A percentile compares a stretch with the other conserved stretches of the same genome.
These are phyloP conservation scores for Acronicta leporina DNA, from an alignment of 2,888 invertebrate species.

Conservation along the genomic window DNA sequence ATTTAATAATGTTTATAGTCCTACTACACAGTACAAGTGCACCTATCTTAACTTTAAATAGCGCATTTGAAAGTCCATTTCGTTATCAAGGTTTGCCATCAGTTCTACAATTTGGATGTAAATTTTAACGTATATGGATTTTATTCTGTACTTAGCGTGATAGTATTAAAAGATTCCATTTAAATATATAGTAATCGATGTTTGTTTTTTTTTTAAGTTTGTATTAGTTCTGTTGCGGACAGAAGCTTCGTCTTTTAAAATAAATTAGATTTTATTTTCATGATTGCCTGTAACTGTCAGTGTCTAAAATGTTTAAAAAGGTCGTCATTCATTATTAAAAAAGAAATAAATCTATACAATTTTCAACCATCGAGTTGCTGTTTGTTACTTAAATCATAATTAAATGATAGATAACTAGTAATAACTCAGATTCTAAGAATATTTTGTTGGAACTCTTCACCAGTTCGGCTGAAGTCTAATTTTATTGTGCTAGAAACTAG, in stretches of 20 bases:
- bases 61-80: slow-evolving; percentile 37
- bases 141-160: slow-evolving; percentile 28
- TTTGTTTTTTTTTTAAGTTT: not conserved
- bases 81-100: slow-evolving; percentile 47
- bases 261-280: not conserved
- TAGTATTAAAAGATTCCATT: slow-evolving; percentile 18
- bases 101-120: slow-evolving; percentile 36
- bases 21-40: slow-evolving; percentile 1
- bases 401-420: too few species aligned
- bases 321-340: too few species aligned
- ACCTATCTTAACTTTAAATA: slow-evolving; percentile 40
- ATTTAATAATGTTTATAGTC: slow-evolving; percentile 28
- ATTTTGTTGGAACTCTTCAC: slow-evolving; percentile 6
- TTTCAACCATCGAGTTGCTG: too few species aligned
- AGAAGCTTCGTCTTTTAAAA: not conserved
- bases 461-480: slow-evolving; percentile 21
- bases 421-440: not conserved
- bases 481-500: slow-evolving; percentile 25
- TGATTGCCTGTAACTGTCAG: too few species aligned
- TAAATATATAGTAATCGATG: slow-evolving; percentile 2
- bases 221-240: not conserved
- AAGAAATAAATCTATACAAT: too few species aligned
- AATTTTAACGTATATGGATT: slow-evolving; percentile 27
- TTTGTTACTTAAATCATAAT: too few species aligned
- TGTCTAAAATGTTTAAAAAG: too few species aligned